Evolutionary conservation across 1,140 invertebrate species (phyloP), one percentile per base, ranked within the genome.

Genomic region (Littorina saxatilis): DNA sequence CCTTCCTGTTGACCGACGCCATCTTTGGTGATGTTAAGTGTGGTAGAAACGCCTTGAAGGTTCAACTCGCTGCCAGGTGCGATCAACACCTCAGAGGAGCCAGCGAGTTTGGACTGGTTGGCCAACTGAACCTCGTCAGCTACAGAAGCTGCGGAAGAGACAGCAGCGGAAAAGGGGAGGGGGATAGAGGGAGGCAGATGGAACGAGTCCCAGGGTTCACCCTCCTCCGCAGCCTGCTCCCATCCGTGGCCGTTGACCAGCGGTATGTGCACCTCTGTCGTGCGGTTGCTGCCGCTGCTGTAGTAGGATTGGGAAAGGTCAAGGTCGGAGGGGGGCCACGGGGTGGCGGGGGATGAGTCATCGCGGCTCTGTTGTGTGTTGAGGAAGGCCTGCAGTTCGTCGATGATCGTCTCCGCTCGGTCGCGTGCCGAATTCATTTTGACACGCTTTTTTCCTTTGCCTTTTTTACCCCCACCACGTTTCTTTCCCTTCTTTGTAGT

Each of bases 401-500:
- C 39, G 23, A 78, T 78, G 35, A 78, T 78, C 37, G 37, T 78
- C 39, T 78, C 76, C 23, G 76, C 76, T n/a, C 58, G 63, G 76
- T 78, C 76, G 20, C 39, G 76, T 32, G 76, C 55, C 7, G 76
- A 78, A 43, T 43, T 78, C 76, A 78, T 78, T 17, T 0, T 78
- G 55, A 29, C 29, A 23, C 4, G 3, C 17, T 9, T n/a, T n/a
- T n/a, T n/a, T n/a, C n/a, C n/a, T n/a, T n/a, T n/a, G n/a, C n/a
- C n/a, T n/a, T n/a, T n/a, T n/a, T n/a, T n/a, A n/a, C n/a, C n/a
- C n/a, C n/a, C n/a, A n/a, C n/a, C n/a, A n/a, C n/a, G n/a, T n/a
- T n/a, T n/a, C n/a, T n/a, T 50, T 50, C 9, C 20, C 9, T 11
- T 50, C 47, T 50, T 50, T 20, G 20, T 50, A 50, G 47, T 11